phyloP scores from a whole-genome alignment of 2,797 vertebrate species.

The Eupleurogrammus muticus region DNA sequence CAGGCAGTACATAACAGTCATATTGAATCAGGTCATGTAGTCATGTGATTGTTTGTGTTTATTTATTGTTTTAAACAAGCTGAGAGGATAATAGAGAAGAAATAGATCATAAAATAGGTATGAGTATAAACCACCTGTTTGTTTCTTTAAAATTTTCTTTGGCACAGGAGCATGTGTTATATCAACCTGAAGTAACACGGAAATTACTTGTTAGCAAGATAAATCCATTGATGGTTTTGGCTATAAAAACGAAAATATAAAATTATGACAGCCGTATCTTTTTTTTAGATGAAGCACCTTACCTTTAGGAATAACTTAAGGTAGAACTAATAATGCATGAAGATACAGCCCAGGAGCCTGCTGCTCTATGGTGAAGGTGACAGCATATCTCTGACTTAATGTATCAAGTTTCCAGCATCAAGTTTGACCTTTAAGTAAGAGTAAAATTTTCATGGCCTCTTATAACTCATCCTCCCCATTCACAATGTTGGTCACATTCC shows the following conservation, averaged over 20 bases:
- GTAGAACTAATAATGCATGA: neutral
- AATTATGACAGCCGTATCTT: neutral
- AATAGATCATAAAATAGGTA: neutral
- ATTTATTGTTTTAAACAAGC: neutral
- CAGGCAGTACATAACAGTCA: neutral
- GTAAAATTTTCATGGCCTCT: neutral
- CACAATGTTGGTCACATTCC: neutral
- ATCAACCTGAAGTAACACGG: neutral
- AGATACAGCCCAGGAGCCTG: neutral
- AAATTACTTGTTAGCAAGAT: neutral
- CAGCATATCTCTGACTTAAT: neutral
- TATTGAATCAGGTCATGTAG: neutral
- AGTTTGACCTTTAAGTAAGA: constrained; percentile 31
- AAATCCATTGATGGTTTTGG: neutral
- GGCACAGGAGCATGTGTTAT: neutral
- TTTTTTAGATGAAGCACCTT: neutral
- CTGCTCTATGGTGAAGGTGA: neutral
- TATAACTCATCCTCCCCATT: neutral
- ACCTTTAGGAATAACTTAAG: too few relatives aligned
- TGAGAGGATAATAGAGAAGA: neutral
- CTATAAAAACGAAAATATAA: neutral
- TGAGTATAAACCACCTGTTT: neutral
- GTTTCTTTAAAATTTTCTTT: neutral
- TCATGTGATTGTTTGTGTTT: neutral
- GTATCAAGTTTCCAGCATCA: neutral